Evolutionary conservation across 2,888 invertebrate species (phyloP).

Genomic region (Elaeidobius kamerunicus): DNA sequence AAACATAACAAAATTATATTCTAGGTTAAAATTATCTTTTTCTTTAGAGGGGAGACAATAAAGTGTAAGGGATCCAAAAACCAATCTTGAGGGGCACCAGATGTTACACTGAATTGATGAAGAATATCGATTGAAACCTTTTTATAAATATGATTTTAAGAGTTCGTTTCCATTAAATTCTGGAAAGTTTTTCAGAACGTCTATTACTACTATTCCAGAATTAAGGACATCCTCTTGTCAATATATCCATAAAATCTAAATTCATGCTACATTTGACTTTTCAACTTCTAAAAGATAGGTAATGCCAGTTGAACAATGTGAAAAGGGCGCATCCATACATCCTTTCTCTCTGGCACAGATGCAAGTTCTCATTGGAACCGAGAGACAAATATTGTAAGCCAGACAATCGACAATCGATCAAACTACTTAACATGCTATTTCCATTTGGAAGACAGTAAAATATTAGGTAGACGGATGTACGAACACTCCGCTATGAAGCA

Average conservation of each 20-base stretch:
- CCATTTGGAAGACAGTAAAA: conserved; percentile 18
- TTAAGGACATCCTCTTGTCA: not conserved
- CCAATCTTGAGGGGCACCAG: too few species aligned
- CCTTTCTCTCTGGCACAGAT: conserved; percentile 2
- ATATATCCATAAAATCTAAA: too few species aligned
- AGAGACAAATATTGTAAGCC: conserved; percentile 7
- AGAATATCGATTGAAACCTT: not conserved
- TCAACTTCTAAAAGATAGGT: not conserved
- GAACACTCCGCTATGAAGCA: not conserved
- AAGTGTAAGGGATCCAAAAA: too few species aligned
- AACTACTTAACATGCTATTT: conserved; percentile 17
- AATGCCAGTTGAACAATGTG: not conserved
- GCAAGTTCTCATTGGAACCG: conserved; percentile 8
- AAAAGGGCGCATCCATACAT: not conserved
- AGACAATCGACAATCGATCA: conserved; percentile 18
- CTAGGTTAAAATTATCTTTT: too few species aligned
- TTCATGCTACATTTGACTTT: too few species aligned
- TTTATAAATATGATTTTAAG: not conserved
- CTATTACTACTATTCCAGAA: not conserved
- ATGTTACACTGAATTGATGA: too few species aligned
- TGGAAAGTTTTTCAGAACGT: too few species aligned
- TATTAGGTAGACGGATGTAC: conserved; percentile 7
- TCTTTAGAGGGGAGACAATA: too few species aligned
- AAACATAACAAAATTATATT: too few species aligned
- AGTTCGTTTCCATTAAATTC: too few species aligned